Base-by-base conservation (phyloP, 2,113 vertebrate genomes). In the Pan paniscus region DNA sequence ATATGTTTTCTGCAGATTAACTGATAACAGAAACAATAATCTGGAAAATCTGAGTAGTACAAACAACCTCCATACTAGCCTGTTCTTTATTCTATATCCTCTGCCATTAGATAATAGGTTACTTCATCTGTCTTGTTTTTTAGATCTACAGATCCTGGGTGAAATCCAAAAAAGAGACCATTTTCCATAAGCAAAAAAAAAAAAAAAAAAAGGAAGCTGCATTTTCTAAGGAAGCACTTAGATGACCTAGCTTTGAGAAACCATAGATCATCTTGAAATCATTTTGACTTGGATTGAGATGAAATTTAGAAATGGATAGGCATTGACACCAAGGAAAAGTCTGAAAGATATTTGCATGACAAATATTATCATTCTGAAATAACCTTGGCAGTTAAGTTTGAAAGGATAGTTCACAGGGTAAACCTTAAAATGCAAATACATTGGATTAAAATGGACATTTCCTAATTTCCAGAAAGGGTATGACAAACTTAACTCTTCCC, bases 131-230 rank as follows among this genome's bases (percentile, higher is more conserved):
- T 57, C 18, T 75, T 72, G 35, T 83, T 91, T 73, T 23, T 70
- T 93, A 6, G 1, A 23, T 27, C 2, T 87, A 25, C 1, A 52
- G 86, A 61, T 59, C 4, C 6, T 89, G 30, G 32, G 35, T 57
- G 18, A 38, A 94, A 76, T 89, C 14, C 48, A 96, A 50, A 52
- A 92, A 38, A 96, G 7, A 81, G 55, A 4, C 3, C 13, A 84
- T 94, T 97, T 97, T 92, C 76, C 68, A 32, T 32, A 92, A 52
- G 86, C 55, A 94, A 96, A 57, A 61, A 14, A 4, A 87, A 72
- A 27, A 50, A 59, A 68, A 84, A 93, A 68, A 7, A 2, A 16
- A 32, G 11, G 11, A 38, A 89, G 70, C 20, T 93, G 30, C n/a
- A 43, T 94, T 94, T 89, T 72, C 68, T n/a, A n/a, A 55, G 18